Evolutionary conservation across 2,113 vertebrate species (phyloP), one percentile per base, ranked within the genome.

Genomic region (Boleophthalmus pectinirostris): DNA sequence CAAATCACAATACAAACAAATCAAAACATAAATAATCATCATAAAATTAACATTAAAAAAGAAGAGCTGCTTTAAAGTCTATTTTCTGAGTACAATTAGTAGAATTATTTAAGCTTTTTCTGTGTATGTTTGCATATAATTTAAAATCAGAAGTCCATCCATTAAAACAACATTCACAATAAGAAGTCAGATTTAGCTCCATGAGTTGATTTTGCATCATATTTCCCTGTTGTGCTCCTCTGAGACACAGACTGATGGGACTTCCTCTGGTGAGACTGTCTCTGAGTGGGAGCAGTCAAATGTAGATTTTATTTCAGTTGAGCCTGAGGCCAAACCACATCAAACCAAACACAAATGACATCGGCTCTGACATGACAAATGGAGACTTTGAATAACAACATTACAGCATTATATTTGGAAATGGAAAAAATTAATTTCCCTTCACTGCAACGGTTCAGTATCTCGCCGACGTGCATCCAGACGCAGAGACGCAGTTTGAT

Each of bases 351-450:
- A 85, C 53, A 89, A 90, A 90, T 90, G 77, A 81, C 79, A 88
- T 90, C 84, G 69, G 72, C 80, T 68, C 84, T 72, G 76, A 73
- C 76, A 92, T 90, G 90, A 90, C 72, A 73, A 90, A 90, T 88
- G 82, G 79, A 82, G 79, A 87, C 67, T 67, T 68, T 79, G 73
- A 84, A 77, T 89, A 91, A 92, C 72, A 72, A 70, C 75, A 80
- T 88, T 85, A 87, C 67, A 43, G 73, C 75, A 89, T 90, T 74
- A 81, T 74, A 78, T 89, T 88, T 89, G 74, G 73, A 80, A 84
- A 81, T 81, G 77, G 73, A 47, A 43, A 46, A 82, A 87, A 84
- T 86, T 81, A 75, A 87, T 89, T 89, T 82, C 23, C 23, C 58
- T 3, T 56, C 81, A 51, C 54, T 68, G 66, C 60, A 79, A 75